Percentiles rank a stretch among this genome's conserved stretches.
These are phyloP conservation scores for Boloria selene DNA, from an alignment of 2,888 invertebrate species.

Conservation along the genomic window DNA sequence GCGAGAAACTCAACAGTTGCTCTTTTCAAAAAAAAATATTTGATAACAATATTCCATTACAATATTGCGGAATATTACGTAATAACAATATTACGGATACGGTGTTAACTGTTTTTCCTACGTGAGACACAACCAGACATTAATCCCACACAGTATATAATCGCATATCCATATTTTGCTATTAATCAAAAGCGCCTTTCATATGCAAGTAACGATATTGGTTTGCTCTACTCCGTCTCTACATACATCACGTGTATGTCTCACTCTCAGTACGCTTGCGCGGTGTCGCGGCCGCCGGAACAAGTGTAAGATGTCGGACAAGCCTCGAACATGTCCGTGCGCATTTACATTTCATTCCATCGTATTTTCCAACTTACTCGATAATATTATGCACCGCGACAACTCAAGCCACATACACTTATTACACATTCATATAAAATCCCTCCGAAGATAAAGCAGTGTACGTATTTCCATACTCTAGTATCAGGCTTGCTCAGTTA, in stretches of 20 bases:
- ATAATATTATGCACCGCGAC: neutral
- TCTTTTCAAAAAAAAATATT: too few relatives aligned
- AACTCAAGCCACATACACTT: too few relatives aligned
- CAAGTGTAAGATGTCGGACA: conserved; percentile 12
- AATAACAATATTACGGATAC: too few relatives aligned
- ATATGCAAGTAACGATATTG: too few relatives aligned
- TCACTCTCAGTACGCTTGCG: neutral
- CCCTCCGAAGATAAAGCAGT: neutral
- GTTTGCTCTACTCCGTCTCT: neutral
- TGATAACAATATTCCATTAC: too few relatives aligned
- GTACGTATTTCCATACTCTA: neutral
- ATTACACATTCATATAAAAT: conserved; percentile 3
- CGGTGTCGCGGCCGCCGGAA: conserved; percentile 6
- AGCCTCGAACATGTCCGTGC: neutral
- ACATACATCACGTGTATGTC: neutral
- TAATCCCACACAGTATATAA: too few relatives aligned
- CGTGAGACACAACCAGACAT: too few relatives aligned
- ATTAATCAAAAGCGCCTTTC: too few relatives aligned
- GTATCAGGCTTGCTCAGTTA: conserved; percentile 1
- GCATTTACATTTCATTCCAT: conserved; percentile 10
- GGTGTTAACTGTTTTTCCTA: too few relatives aligned
- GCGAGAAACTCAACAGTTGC: too few relatives aligned
- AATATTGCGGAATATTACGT: too few relatives aligned
- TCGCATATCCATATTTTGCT: too few relatives aligned
- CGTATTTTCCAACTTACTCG: conserved; percentile 6